phyloP scores from a whole-genome alignment of 2,888 invertebrate species.

The Sminthurides aquaticus region DNA sequence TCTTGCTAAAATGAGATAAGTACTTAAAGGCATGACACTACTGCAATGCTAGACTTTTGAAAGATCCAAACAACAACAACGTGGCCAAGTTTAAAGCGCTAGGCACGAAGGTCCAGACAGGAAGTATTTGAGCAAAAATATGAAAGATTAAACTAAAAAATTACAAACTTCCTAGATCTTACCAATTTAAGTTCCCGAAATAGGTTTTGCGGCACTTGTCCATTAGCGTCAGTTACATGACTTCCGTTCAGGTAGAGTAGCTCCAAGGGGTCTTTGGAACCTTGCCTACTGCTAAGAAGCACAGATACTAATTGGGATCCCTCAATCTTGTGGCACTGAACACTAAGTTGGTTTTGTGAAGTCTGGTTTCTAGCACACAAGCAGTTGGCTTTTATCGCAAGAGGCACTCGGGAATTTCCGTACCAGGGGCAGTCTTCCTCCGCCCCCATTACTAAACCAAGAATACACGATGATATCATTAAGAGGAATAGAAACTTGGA shows the following conservation, averaged over 20 bases:
- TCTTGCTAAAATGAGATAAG: too few relatives aligned
- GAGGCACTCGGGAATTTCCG: slow-evolving; percentile 52
- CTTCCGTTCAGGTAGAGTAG: slow-evolving; percentile 83
- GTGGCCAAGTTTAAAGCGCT: too few relatives aligned
- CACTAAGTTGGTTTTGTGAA: slow-evolving; percentile 67
- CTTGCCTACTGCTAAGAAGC: slow-evolving; percentile 34
- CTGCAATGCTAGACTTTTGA: too few relatives aligned
- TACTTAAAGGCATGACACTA: too few relatives aligned
- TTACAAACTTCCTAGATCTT: too few relatives aligned
- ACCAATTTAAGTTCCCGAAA: slow-evolving; percentile 39
- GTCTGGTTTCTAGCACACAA: slow-evolving; percentile 74
- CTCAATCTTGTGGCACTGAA: slow-evolving; percentile 84
- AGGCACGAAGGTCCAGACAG: too few relatives aligned
- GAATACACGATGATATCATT: too few relatives aligned
- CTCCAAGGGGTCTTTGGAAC: slow-evolving; percentile 69
- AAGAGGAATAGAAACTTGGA: too few relatives aligned
- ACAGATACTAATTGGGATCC: slow-evolving; percentile 66
- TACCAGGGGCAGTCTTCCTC: slow-evolving; percentile 78
- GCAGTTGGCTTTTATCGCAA: slow-evolving; percentile 72
- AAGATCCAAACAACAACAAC: too few relatives aligned
- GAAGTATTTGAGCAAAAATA: too few relatives aligned
- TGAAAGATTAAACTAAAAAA: too few relatives aligned
- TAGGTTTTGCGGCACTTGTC: slow-evolving; percentile 34
- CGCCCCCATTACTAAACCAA: slow-evolving; percentile 20
- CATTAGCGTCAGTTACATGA: slow-evolving; percentile 52